Base-by-base conservation (phyloP, 1,140 invertebrate species). In the Laupala kohalensis region DNA sequence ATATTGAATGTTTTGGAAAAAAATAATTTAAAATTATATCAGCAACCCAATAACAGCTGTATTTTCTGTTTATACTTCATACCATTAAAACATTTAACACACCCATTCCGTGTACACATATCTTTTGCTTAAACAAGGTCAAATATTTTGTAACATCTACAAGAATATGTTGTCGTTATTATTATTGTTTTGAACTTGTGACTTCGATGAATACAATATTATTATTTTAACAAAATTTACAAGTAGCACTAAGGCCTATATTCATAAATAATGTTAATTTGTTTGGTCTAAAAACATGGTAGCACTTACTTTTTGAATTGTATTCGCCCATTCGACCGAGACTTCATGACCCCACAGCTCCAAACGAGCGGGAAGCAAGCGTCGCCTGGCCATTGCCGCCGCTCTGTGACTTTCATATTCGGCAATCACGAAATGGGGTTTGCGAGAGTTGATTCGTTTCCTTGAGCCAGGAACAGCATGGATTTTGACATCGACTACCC, bases 331-430 rank as follows among this genome's bases (percentile, higher is more conserved):
- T 77, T 95, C 92, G 1, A 95, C 91, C 70, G 86, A 86, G 26
- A 95, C 85, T 71, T 89, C 85, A 53, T 88, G 84, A 53, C 87
- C 86, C 88, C 89, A 92, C 0, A 92, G 78, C 27, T 86, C 83
- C 25, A 92, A 84, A 76, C 83, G 84, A 0, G 88, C 89, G 2
- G 91, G 90, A 64, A 91, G 86, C 6, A 95, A 81, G 72, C 88
- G 87, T 25, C 92, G 80, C 25, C 92, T 81, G 0, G 92, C 91
- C 87, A 93, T 90, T 0, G 92, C 91, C 4, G 93, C 93, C 1
- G 88, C 85, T 64, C 88, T 83, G 76, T 95, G 94, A 75, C 84
- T 88, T 66, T 86, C 85, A 76, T 94, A 96, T 78, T 95, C 92
- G n/a, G 94, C 90, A 67, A 30, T 67, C 5, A 28, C 67, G n/a